These are phyloP conservation scores for Tridacna gigas DNA, from an alignment of 2,888 invertebrate genomes.

Conservation along the genomic window DNA sequence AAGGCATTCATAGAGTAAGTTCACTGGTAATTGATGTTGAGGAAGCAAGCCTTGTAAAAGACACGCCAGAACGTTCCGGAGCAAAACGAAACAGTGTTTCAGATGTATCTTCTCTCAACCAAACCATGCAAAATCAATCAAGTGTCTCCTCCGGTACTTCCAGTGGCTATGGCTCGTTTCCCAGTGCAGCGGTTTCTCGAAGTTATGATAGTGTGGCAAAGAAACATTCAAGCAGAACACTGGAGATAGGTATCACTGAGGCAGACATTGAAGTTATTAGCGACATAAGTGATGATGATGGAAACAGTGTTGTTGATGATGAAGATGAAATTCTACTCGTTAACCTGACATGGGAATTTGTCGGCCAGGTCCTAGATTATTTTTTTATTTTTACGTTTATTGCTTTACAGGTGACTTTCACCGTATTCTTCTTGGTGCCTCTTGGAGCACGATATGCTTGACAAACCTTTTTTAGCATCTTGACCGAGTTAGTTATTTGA, in stretches of 20 bases:
- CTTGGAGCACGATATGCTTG: slow-evolving; percentile 4
- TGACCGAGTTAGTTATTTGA: background rate
- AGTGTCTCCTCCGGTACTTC: background rate
- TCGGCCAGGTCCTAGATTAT: slow-evolving; percentile 50
- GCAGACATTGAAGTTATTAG: background rate
- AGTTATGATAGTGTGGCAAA: no score
- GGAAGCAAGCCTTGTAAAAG: no score
- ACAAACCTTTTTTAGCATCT: background rate
- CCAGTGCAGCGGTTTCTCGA: no score
- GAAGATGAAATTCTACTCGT: slow-evolving; percentile 15
- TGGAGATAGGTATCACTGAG: background rate
- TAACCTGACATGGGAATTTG: slow-evolving; percentile 44
- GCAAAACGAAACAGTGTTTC: no score
- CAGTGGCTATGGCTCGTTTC: background rate
- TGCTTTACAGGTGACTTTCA: slow-evolving; percentile 52
- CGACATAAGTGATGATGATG: slow-evolving; percentile 17
- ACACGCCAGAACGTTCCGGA: no score
- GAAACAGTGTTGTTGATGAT: background rate
- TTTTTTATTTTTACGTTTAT: slow-evolving; percentile 58
- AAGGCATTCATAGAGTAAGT: no score
- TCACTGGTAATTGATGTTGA: no score
- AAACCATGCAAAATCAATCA: background rate
- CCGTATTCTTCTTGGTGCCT: slow-evolving; percentile 57
- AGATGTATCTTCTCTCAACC: background rate
- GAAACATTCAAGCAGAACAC: background rate